A percentile compares a stretch with the other conserved stretches of the same genome.
phyloP scores from a whole-genome alignment of 2,888 invertebrate species.

The Strigamia transsilvanica region DNA sequence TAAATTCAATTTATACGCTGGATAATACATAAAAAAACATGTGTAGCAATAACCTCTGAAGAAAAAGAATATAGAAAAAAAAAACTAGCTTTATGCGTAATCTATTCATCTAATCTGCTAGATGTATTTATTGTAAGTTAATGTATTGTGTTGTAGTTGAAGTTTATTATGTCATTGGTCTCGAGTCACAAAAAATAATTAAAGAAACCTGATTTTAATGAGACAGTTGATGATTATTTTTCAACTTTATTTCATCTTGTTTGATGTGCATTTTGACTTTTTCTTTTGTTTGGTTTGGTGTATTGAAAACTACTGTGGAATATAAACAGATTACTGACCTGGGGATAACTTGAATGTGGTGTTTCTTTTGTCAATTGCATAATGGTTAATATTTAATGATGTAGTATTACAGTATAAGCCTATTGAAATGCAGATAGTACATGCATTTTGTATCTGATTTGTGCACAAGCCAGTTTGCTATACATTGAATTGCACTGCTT shows the following conservation, averaged over 20 bases:
- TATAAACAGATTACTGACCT: background rate
- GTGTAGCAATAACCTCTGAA: background rate
- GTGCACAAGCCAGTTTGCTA: slow-evolving; percentile 1
- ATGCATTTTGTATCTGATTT: slow-evolving; percentile 1
- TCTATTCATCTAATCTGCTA: background rate
- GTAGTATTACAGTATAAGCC: background rate
- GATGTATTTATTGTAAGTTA: background rate
- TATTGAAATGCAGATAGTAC: background rate
- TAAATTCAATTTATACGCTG: background rate
- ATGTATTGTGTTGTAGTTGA: background rate
- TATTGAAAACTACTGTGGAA: background rate
- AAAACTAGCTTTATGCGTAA: background rate
- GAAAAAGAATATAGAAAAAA: background rate
- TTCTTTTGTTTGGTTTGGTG: background rate
- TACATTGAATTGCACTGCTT: background rate
- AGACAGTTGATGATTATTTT: background rate
- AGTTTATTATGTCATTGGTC: slow-evolving; percentile 2
- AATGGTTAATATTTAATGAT: slow-evolving; percentile 3
- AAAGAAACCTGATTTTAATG: background rate
- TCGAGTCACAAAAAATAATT: background rate
- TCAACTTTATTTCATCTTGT: background rate
- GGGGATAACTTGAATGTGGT: background rate
- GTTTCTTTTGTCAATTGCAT: background rate
- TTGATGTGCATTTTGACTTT: background rate
- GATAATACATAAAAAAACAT: background rate